Percentiles rank a stretch among this genome's conserved stretches.
These are phyloP conservation scores for Lepidiolamprologus cunningtoni DNA, from an alignment of 2,113 vertebrate species.

Conservation along the genomic window DNA sequence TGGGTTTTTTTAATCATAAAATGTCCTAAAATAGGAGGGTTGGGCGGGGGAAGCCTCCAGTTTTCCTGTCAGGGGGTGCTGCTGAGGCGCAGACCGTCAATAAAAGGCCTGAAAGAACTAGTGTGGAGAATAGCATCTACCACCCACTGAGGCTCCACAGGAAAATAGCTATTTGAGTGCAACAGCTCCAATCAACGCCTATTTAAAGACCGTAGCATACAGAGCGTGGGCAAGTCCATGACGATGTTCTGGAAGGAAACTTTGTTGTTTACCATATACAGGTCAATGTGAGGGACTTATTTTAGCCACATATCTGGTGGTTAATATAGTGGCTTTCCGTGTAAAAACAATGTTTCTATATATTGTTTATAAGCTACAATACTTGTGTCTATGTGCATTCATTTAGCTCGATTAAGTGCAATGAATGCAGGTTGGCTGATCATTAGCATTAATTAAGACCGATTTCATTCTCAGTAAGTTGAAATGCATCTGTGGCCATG, in stretches of 20 bases:
- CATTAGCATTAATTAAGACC: conserved; percentile 53
- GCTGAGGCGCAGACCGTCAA: conserved; percentile 17
- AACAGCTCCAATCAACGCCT: conserved; percentile 35
- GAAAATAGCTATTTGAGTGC: conserved; percentile 32
- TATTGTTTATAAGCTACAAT: background rate
- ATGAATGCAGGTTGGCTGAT: background rate
- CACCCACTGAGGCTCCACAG: conserved; percentile 32
- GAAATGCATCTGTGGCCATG: conserved; percentile 51
- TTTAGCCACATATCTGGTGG: background rate
- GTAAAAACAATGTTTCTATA: background rate
- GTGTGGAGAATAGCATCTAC: conserved; percentile 34
- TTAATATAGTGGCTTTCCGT: background rate
- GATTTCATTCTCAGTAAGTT: conserved; percentile 31
- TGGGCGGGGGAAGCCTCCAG: background rate
- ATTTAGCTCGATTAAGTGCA: background rate
- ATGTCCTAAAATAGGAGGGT: background rate
- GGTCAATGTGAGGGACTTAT: background rate
- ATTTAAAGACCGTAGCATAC: conserved; percentile 11
- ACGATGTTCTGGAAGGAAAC: background rate
- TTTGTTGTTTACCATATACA: background rate
- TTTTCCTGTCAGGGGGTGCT: conserved; percentile 5
- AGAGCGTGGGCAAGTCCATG: background rate
- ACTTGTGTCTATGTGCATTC: background rate
- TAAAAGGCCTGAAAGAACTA: conserved; percentile 10
- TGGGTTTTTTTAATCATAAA: background rate